Evolutionary conservation across 2,888 invertebrate genomes (phyloP).

Genomic region (Operophtera brumata): DNA sequence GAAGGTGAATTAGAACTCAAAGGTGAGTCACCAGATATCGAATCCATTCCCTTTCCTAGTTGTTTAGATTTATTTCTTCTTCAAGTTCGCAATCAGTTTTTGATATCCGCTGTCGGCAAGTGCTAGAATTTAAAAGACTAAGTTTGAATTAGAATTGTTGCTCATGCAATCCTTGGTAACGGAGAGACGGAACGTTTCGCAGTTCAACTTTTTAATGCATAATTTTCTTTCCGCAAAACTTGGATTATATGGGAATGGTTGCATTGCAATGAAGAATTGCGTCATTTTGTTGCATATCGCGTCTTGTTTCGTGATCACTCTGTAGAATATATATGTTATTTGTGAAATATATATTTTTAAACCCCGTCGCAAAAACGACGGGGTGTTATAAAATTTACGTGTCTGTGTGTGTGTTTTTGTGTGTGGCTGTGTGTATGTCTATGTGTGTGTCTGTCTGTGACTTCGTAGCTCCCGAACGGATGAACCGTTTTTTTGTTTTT

Average conservation of each 20-base stretch:
- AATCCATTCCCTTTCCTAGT: slow-evolving; percentile 48
- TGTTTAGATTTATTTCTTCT: slow-evolving; percentile 25
- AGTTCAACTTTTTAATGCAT: slow-evolving; percentile 27
- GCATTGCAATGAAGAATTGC: slow-evolving; percentile 6
- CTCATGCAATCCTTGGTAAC: slow-evolving; percentile 16
- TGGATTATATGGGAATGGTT: not conserved
- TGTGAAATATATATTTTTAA: too few species aligned
- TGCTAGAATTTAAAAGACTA: slow-evolving; percentile 9
- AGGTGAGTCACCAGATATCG: slow-evolving; percentile 58
- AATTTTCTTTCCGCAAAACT: slow-evolving; percentile 20
- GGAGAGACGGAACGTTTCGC: slow-evolving; percentile 9
- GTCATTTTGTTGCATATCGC: slow-evolving; percentile 3
- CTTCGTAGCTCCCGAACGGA: too few species aligned
- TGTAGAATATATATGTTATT: too few species aligned
- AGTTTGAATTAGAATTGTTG: slow-evolving; percentile 22
- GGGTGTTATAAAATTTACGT: too few species aligned
- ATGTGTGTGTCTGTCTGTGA: too few species aligned
- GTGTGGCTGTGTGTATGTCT: too few species aligned
- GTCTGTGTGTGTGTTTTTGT: too few species aligned
- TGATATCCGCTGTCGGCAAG: slow-evolving; percentile 22
- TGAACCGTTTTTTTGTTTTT: too few species aligned
- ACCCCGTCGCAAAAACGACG: too few species aligned
- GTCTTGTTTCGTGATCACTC: too few species aligned
- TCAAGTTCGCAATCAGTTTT: slow-evolving; percentile 22
- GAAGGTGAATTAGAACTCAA: slow-evolving; percentile 54